Base-by-base conservation (phyloP, 2,888 invertebrate genomes). In the Julus scandinavius region DNA sequence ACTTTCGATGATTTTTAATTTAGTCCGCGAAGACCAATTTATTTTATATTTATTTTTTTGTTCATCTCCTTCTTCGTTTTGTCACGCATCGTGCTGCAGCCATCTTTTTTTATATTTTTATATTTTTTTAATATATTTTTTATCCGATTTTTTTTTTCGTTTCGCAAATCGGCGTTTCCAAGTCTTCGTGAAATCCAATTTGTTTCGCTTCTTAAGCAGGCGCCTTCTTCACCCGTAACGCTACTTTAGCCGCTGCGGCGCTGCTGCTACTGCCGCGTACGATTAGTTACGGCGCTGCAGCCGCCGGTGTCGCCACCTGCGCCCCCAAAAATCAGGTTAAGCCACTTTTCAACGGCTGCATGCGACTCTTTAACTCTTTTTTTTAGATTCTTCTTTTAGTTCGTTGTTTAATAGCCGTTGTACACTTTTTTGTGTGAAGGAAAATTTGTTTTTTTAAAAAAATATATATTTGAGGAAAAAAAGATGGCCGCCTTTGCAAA, bases 91-190 rank as follows among this genome's bases (percentile, higher is more conserved):
- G 58, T 17, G 58, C n/a, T n/a, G n/a, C 58, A 17, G 58, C 58
- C 58, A 58, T 58, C 17, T 58, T 58, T 58, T 58, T 4, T 4
- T n/a, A n/a, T n/a, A n/a, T n/a, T n/a, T n/a, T n/a, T n/a, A n/a
- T n/a, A n/a, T n/a, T n/a, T n/a, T n/a, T n/a, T n/a, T n/a, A n/a
- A n/a, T n/a, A n/a, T n/a, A 58, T 15, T 58, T 58, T 58, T 58
- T 58, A 15, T 58, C 50, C 13, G 50, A 15, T 58, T 17, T 58
- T 58, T 58, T 58, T 15, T 5, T 17, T 58, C 58, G 15, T 58
- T 58, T 58, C 58, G 58, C 58, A 58, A 58, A 58, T 58, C 58
- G 58, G 58, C 58, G 58, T 58, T 58, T 58, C 58, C 58, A 58
- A 58, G 58, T 58, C 58, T 58, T 58, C 58, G 58, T 58, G 58